phyloP scores from a whole-genome alignment of 2,113 vertebrate genomes.

The Malaclemys terrapin region DNA sequence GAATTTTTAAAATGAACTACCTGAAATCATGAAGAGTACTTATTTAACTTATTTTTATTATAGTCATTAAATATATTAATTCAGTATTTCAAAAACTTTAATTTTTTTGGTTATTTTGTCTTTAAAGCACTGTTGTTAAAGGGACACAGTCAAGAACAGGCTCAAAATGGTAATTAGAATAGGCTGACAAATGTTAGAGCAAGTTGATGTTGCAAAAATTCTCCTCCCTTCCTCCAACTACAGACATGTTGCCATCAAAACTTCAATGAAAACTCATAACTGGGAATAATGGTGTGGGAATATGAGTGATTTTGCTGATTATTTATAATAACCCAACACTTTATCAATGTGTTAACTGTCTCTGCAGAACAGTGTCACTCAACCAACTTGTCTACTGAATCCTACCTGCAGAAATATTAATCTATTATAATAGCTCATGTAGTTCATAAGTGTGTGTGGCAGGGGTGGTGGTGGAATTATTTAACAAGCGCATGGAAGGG shows the following conservation, averaged over 20 bases:
- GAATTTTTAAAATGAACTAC: not conserved
- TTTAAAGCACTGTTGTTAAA: accelerated
- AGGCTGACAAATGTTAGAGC: not conserved
- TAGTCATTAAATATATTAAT: not conserved
- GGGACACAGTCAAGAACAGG: not conserved
- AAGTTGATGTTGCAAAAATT: not conserved
- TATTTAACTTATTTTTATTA: conserved; percentile 46
- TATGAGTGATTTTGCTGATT: not conserved
- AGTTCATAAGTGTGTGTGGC: not conserved
- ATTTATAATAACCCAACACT: not conserved
- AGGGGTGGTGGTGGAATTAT: not conserved
- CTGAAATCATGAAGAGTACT: not conserved
- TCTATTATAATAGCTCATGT: not conserved
- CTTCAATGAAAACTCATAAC: not conserved
- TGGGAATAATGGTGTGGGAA: not conserved
- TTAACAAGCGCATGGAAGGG: not conserved
- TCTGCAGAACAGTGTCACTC: too few species aligned
- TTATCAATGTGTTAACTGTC: not conserved
- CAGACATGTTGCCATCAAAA: not conserved
- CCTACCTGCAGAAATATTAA: not conserved
- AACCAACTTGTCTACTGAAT: not conserved
- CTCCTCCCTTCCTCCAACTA: not conserved
- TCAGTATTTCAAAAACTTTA: not conserved
- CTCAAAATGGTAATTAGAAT: not conserved
- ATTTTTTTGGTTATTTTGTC: not conserved